Base-by-base conservation (phyloP, 2,113 vertebrate genomes). In the Guaruba guarouba region DNA sequence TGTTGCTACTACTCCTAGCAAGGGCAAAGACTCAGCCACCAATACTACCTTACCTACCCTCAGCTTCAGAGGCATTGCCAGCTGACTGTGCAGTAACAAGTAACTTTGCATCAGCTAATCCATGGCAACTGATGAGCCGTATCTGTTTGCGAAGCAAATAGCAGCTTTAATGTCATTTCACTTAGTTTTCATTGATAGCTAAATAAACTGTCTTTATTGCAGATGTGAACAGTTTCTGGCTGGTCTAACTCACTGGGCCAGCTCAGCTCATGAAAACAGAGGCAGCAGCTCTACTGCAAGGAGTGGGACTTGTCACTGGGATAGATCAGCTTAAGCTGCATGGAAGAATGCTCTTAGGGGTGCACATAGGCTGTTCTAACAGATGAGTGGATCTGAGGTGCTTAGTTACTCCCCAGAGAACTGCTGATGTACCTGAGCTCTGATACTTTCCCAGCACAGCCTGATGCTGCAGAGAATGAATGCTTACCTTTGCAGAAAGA, bases 131-230 rank as follows among this genome's bases (percentile, higher is more conserved):
- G 86, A 88, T 91, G 91, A 87, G 73, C 88, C 1, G 0, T 79
- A 17, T 89, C 89, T 82, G 68, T 96, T 93, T 86, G 86, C 66
- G 55, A 55, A 95, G 77, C 41, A 93, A 94, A 92, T n/a, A 71
- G 43, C 77, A 78, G 35, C 55, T 92, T 55, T 82, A 78, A 51
- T 79, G 74, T 39, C 57, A 57, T 79, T 75, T 54, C 48, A 48
- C 69, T 91, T 39, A 15, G 17, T 82, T 88, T 82, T 79, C 66
- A 68, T 14, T 64, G 62, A 76, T 41, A 71, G 89, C 83, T 88
- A 61, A 90, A 93, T 63, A 79, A 91, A 51, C 91, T 41, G 52
- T 52, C 54, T 74, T 91, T 68, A 59, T 44, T 44, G 43, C 62
- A 73, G 39, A 68, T 48, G 25, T 39, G 69, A 63, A 51, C 35